These are phyloP conservation scores for Drosophila kokeensis DNA, from an alignment of 2,888 invertebrate genomes.

Conservation along the genomic window DNA sequence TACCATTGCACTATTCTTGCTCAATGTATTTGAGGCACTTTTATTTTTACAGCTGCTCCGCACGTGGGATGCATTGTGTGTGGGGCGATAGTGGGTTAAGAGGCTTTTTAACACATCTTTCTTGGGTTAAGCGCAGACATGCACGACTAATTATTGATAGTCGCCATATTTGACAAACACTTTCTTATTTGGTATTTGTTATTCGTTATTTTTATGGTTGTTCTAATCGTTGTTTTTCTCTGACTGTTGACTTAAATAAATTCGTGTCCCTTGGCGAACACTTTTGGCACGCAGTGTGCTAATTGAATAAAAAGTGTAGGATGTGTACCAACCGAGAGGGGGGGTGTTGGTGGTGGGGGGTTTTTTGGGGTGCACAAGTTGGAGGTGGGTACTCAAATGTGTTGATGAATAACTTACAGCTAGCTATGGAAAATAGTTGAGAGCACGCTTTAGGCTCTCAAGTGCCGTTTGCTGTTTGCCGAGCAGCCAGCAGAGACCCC, in stretches of 20 bases:
- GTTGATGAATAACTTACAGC: slow-evolving; percentile 39
- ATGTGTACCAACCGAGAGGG: slow-evolving; percentile 13
- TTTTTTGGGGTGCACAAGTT: background rate
- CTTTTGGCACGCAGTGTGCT: slow-evolving; percentile 54
- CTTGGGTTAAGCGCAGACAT: slow-evolving; percentile 35
- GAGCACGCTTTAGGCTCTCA: slow-evolving; percentile 39
- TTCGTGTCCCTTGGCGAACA: slow-evolving; percentile 56
- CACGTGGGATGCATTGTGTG: background rate
- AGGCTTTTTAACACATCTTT: background rate
- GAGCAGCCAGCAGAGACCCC: slow-evolving; percentile 24
- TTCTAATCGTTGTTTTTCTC: slow-evolving; percentile 6
- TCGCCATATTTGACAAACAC: slow-evolving; percentile 6
- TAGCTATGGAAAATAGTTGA: slow-evolving; percentile 39
- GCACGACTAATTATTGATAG: slow-evolving; percentile 36
- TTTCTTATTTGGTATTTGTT: slow-evolving; percentile 19
- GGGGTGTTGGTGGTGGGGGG: no score
- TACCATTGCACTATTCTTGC: slow-evolving; percentile 21
- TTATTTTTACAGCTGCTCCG: slow-evolving; percentile 17
- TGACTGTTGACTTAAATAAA: slow-evolving; percentile 62
- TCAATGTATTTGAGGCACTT: slow-evolving; percentile 36
- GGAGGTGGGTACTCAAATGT: slow-evolving; percentile 2
- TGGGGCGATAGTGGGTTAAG: background rate
- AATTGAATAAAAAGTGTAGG: slow-evolving; percentile 72
- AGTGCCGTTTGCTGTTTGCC: slow-evolving; percentile 24
- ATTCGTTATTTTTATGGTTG: slow-evolving; percentile 60